Base-by-base conservation (phyloP, 2,797 vertebrate genomes). In the Sebastes umbrosus region DNA sequence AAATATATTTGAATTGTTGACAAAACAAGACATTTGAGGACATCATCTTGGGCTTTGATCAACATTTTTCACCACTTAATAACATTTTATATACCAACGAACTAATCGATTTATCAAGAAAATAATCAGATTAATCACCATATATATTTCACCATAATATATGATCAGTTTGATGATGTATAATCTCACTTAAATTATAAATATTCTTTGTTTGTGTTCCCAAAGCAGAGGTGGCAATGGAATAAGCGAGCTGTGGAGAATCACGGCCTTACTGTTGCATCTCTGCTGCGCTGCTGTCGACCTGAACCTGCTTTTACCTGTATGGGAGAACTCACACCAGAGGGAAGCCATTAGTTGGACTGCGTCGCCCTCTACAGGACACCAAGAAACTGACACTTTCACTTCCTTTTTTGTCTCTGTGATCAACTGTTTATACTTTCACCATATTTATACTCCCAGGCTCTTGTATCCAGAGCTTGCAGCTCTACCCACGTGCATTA, bases 281-380 rank as follows among this genome's bases (percentile, higher is more conserved):
- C 73, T 46, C 22, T 57, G 24, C 78, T 43, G 62, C 14, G 1
- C 77, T 69, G 72, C 80, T 72, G 63, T 76, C 32, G 29, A 69
- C 81, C 79, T 79, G 25, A 82, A 81, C 74, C 81, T 79, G 34
- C 73, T 60, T 70, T 75, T 34, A n/a, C 63, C 46, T 14, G 2
- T 32, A 22, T 18, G 52, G 57, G 54, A 66, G 58, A 29, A 55
- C 77, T 55, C 63, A 18, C 22, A 0, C 25, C 29, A 31, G 69
- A 66, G 57, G 74, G 39, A 74, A 27, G 46, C 85, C 60, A 77
- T 84, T 79, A 54, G 34, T 54, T 74, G 91, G 91, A 91, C 89
- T 92, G 69, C 89, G 79, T 79, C 77, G 84, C 93, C 93, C 93
- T 81, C 95, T 93, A 67, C 69, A 88, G 95, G 93, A 87, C 85